A percentile compares a stretch with the other conserved stretches of the same genome.
Conservation (phyloP, 2,888 invertebrate genomes). For the Folsomia candida region DNA sequence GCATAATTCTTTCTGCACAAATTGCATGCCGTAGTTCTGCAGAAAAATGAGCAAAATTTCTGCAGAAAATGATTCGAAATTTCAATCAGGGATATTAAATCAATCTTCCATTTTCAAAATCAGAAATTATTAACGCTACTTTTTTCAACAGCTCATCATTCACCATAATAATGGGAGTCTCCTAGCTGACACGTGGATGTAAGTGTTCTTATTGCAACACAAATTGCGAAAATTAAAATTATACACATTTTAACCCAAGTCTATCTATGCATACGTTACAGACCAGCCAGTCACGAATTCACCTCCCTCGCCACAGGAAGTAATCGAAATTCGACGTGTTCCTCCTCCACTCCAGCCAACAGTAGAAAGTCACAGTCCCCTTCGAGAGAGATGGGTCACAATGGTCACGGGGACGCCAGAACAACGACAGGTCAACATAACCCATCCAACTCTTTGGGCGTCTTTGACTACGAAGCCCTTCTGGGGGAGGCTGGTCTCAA, state of each 20-base stretch:
- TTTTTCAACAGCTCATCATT: too few relatives aligned
- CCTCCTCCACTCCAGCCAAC: too few relatives aligned
- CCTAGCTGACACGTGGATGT: slow-evolving; percentile 51
- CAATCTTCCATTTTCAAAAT: too few relatives aligned
- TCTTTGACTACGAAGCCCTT: slow-evolving; percentile 25
- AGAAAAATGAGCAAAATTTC: too few relatives aligned
- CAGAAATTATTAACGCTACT: too few relatives aligned
- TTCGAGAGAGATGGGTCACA: too few relatives aligned
- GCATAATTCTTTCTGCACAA: too few relatives aligned
- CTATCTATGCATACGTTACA: slow-evolving; percentile 23
- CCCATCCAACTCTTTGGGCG: not conserved
- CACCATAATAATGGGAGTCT: slow-evolving; percentile 61
- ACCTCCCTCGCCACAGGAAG: slow-evolving; percentile 47
- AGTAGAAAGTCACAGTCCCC: slow-evolving; percentile 37
- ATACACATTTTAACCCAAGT: not conserved
- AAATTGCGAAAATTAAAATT: not conserved
- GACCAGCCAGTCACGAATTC: slow-evolving; percentile 51
- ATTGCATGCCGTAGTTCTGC: too few relatives aligned
- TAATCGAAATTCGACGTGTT: slow-evolving; percentile 39
- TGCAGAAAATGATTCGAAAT: too few relatives aligned
- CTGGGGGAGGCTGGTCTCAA: slow-evolving; percentile 52
- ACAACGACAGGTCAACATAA: not conserved
- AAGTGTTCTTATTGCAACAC: slow-evolving; percentile 23
- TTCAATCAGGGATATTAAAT: too few relatives aligned
- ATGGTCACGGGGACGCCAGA: too few relatives aligned